Base-by-base conservation (phyloP, 1,140 invertebrate species). In the Drosophila asahinai region DNA sequence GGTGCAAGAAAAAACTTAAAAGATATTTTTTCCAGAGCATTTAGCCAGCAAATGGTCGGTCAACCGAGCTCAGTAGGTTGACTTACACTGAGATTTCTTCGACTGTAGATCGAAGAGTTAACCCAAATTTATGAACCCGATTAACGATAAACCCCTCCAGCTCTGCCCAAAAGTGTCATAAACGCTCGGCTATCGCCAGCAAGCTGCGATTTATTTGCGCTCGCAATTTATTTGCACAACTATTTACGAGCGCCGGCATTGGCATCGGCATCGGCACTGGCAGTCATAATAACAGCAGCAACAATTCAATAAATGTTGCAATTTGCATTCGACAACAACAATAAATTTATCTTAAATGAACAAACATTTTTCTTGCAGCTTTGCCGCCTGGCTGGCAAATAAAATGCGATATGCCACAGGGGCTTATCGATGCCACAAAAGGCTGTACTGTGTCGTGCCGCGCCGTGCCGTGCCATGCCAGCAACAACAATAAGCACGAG, bases 321-420 rank as follows among this genome's bases (percentile, higher is more conserved):
- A 89, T 89, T 89, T 89, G 86, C 86, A 89, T 65, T 64, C 77
- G 83, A 83, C 77, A 86, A 89, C 86, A 86, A 77, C 83, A 84
- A 89, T 89, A 90, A 90, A 90, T 90, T 80, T 89, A 87, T 86
- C 86, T 90, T 90, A 91, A 90, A 90, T 82, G 86, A 90, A 90
- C 86, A 90, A 90, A 90, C 87, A 90, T 81, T 86, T 90, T 80
- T 81, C 86, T 87, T 86, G 83, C 82, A 81, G 82, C 78, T 74
- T 84, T 86, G 79, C 66, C 63, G 80, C 52, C 66, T 59, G 66
- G 43, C 72, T 19, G 60, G 60, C 68, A 90, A 87, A 87, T 89
- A 87, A 84, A 84, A 74, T 83, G 48, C 73, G 77, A 89, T 89
- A 81, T 76, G 70, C 83, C 74, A 81, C 74, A 81, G 84, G 64